Base-by-base conservation (phyloP, 2,113 vertebrate genomes). In the Heterotis niloticus region DNA sequence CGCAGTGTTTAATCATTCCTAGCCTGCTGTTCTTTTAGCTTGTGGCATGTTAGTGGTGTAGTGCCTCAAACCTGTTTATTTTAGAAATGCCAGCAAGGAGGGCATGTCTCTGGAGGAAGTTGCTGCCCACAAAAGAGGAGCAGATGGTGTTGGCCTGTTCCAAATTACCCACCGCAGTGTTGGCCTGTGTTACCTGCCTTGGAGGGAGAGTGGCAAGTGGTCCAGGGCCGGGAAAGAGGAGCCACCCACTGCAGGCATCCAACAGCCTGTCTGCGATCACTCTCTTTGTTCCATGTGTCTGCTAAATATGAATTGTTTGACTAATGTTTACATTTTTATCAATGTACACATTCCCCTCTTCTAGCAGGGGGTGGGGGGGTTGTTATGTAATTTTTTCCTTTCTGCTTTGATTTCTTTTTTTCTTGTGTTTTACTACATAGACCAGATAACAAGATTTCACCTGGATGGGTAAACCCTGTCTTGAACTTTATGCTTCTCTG, bases 141-240 rank as follows among this genome's bases (percentile, higher is more conserved):
- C 83, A 85, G 85, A 86, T 86, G 83, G 83, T 66, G 18, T 4
- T 23, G 54, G n/a, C 4, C 72, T 62, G 72, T 81, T 83, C 81
- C 83, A 84, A 76, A 83, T 71, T 71, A 76, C 26, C 80, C 75
- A 73, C 69, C 59, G 44, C 60, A 73, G 81, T 79, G 79, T 82
- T 77, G 76, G 62, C 72, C 79, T 64, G 80, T 78, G 82, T 81
- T 79, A 79, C 67, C 79, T 34, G 72, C 78, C 67, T 72, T 64
- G 28, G 14, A 56, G 24, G 64, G 23, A 24, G 68, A 72, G 54
- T 26, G 64, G 44, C 64, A 57, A 72, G 54, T 26, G 64, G 44
- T 34, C 16, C 13, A 5, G 29, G 78, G 14, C 69, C 26, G 29
- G 26, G 57, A 60, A 70, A 23, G 34, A 69, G 9, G 54, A 44